Conservation (phyloP, 2,113 vertebrate genomes). For the Perccottus glenii region DNA sequence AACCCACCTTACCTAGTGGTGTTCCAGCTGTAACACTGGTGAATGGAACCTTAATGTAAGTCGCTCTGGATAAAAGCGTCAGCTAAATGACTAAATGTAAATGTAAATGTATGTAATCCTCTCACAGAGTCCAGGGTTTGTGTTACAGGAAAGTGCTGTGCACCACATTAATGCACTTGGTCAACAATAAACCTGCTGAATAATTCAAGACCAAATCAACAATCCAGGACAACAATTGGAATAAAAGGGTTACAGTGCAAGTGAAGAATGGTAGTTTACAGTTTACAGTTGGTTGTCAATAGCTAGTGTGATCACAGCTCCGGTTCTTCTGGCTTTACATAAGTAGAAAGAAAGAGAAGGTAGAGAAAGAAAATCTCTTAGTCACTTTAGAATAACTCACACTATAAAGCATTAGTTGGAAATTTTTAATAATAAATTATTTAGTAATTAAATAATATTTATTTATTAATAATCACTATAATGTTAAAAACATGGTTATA, state of each 20-base stretch:
- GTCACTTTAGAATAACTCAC: too few relatives aligned
- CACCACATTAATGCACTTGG: constrained; percentile 26
- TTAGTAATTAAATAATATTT: too few relatives aligned
- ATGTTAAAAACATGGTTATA: too few relatives aligned
- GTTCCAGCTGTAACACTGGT: too few relatives aligned
- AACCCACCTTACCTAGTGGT: too few relatives aligned
- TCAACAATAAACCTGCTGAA: constrained; percentile 22
- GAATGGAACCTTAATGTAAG: too few relatives aligned
- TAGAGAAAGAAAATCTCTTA: too few relatives aligned
- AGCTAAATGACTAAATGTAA: constrained; percentile 8
- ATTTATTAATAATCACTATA: too few relatives aligned
- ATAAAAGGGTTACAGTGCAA: constrained; percentile 7
- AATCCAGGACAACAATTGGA: constrained; percentile 5
- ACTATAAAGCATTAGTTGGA: too few relatives aligned
- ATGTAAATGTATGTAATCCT: constrained; percentile 13
- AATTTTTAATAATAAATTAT: too few relatives aligned
- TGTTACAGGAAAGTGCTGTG: constrained; percentile 42
- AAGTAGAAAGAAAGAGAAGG: too few relatives aligned
- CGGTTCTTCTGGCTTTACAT: too few relatives aligned
- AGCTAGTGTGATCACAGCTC: background rate
- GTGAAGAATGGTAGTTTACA: background rate
- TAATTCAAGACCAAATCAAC: constrained; percentile 39
- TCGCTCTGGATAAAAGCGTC: constrained; percentile 7
- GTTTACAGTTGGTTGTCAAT: background rate
- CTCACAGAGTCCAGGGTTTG: constrained; percentile 8